A percentile compares a stretch with the other conserved stretches of the same genome.
phyloP scores from a whole-genome alignment of 2,113 vertebrate genomes.

The Microtus oregoni region DNA sequence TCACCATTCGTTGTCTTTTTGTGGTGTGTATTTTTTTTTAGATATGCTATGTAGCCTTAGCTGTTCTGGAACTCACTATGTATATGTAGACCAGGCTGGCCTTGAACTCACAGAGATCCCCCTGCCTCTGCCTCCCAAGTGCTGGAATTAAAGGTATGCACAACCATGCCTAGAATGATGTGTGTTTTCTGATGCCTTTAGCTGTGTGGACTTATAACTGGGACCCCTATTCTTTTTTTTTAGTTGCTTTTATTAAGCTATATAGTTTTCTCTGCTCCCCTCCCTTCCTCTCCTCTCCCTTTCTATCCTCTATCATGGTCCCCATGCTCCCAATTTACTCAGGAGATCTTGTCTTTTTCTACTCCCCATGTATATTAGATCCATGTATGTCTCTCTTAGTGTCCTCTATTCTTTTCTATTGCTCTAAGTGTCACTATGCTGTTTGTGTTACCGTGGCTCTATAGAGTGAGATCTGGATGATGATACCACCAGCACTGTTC shows the following conservation, averaged over 20 bases:
- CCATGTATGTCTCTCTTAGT: too few relatives aligned
- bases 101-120: neutral
- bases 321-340: too few relatives aligned
- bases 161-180: neutral
- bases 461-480: neutral
- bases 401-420: neutral
- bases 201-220: neutral
- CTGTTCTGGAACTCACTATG: neutral
- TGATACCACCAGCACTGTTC: neutral
- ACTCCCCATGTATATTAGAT: too few relatives aligned
- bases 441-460: neutral
- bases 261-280: too few relatives aligned
- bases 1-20: neutral
- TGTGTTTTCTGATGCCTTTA: neutral
- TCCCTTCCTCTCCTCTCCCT: too few relatives aligned
- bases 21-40: neutral
- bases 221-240: too few relatives aligned
- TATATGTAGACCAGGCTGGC: neutral
- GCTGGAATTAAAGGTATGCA: neutral
- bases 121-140: neutral
- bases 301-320: too few relatives aligned
- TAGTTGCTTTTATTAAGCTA: too few relatives aligned
- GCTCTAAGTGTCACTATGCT: neutral
- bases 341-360: too few relatives aligned
- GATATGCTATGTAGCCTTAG: neutral